Base-by-base conservation (phyloP, 2,113 vertebrate genomes). In the Chaetura pelagica region DNA sequence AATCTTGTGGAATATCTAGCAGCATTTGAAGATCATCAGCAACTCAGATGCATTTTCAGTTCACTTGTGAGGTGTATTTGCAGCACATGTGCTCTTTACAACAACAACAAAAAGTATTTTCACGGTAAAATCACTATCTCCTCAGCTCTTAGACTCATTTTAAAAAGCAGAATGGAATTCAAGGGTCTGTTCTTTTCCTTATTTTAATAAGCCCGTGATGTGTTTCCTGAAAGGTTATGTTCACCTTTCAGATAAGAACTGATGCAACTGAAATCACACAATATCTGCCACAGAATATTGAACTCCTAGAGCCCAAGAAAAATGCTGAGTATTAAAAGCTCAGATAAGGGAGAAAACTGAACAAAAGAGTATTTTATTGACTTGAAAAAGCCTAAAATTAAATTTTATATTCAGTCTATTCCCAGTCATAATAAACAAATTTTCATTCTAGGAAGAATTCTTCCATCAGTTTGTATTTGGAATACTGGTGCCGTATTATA, bases 21-120 rank as follows among this genome's bases (percentile, higher is more conserved):
- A 98, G 98, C 97, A 96, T 95, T 95, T 96, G 97, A 97, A 98
- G 94, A 95, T 95, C 32, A 91, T 89, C 62, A 96, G 91, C 85
- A 95, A 96, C 72, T 91, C 85, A 92, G 95, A 96, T 96, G 96
- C 90, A 85, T 96, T 91, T 97, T 97, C 78, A 63, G 78, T 91
- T 95, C 94, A 95, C 97, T 96, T 66, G 85, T 44, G 91, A 96
- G 95, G 94, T 93, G 95, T 97, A 93, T 68, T 87, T 94, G 84
- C 48, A 83, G 83, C 38, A 84, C 71, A 92, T 93, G 95, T 72
- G 96, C 96, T 97, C 93, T 95, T 95, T 77, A 97, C 97, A 81
- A 79, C 91, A 95, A 92, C 94, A 91, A 89, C 74, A 82, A 93
- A 95, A 96, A 95, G 51, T 93, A 97, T 95, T 67, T 68, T 89